These are phyloP conservation scores for Caenorhabditis angaria DNA, from an alignment of 2,888 invertebrate genomes.

Conservation along the genomic window DNA sequence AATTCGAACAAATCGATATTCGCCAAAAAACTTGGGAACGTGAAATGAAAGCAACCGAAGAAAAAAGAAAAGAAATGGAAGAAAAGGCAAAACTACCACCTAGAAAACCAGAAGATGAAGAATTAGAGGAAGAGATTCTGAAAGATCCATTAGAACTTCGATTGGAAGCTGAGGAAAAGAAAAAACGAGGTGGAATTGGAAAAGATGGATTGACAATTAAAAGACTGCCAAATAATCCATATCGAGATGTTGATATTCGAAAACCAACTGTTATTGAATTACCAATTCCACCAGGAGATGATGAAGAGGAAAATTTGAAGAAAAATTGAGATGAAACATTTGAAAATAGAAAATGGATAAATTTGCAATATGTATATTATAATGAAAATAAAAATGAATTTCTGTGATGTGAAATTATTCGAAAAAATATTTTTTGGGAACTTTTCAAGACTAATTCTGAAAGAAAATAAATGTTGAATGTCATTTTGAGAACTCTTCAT, in stretches of 20 bases:
- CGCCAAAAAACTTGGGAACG: slow-evolving; percentile 34
- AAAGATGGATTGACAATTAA: slow-evolving; percentile 19
- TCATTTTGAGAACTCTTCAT: too few relatives aligned
- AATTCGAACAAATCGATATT: slow-evolving; percentile 32
- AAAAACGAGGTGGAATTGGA: slow-evolving; percentile 18
- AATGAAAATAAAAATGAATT: too few relatives aligned
- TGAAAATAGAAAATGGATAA: neutral
- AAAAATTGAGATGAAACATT: neutral
- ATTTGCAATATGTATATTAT: too few relatives aligned
- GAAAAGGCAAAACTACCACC: too few relatives aligned
- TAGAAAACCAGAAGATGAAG: slow-evolving; percentile 7
- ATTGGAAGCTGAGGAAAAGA: neutral
- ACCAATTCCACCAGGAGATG: slow-evolving; percentile 38
- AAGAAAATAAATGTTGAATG: too few relatives aligned
- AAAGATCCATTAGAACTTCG: slow-evolving; percentile 16
- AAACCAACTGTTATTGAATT: slow-evolving; percentile 44
- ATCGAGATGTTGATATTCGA: slow-evolving; percentile 30
- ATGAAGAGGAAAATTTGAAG: neutral
- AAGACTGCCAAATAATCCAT: slow-evolving; percentile 50
- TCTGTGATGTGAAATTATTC: too few relatives aligned
- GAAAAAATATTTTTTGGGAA: too few relatives aligned
- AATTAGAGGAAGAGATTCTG: neutral
- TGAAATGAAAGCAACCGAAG: slow-evolving; percentile 11
- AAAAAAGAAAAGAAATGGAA: slow-evolving; percentile 11
- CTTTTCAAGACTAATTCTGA: too few relatives aligned